A percentile compares a stretch with the other conserved stretches of the same genome.
phyloP scores from a whole-genome alignment of 2,113 vertebrate genomes.

The Lasiurus cinereus region DNA sequence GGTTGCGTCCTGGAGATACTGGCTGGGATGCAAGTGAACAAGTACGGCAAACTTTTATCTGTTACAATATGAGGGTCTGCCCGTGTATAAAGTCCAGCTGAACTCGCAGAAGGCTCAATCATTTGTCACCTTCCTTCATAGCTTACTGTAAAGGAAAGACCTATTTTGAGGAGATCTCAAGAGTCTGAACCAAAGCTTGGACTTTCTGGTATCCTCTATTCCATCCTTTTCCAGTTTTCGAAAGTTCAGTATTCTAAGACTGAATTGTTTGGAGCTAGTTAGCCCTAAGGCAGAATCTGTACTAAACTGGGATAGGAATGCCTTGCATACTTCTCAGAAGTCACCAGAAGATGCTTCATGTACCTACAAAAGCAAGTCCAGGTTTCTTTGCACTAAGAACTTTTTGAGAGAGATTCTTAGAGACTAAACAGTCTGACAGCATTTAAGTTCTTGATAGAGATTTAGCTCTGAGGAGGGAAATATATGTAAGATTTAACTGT shows the following conservation, averaged over 20 bases:
- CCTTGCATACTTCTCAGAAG: not conserved
- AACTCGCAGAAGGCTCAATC: not conserved
- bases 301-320: not conserved
- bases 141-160: conserved; percentile 8
- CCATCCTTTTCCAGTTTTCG: conserved; percentile 8
- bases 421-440: not conserved
- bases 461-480: not conserved
- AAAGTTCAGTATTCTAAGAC: conserved; percentile 35
- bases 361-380: not conserved
- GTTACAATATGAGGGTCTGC: not conserved
- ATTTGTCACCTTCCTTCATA: not conserved
- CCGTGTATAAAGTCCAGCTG: not conserved
- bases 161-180: conserved; percentile 22
- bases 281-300: not conserved
- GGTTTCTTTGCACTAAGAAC: not conserved
- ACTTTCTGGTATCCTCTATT: not conserved
- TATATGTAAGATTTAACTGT: not conserved
- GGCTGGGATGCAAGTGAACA: not conserved
- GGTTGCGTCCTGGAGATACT: not conserved
- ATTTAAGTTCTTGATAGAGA: not conserved
- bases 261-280: not conserved
- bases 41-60: not conserved
- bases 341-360: not conserved
- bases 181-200: not conserved
- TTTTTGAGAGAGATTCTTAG: not conserved